phyloP scores from a whole-genome alignment of 2,888 invertebrate genomes.

The Geophilus truncorum region DNA sequence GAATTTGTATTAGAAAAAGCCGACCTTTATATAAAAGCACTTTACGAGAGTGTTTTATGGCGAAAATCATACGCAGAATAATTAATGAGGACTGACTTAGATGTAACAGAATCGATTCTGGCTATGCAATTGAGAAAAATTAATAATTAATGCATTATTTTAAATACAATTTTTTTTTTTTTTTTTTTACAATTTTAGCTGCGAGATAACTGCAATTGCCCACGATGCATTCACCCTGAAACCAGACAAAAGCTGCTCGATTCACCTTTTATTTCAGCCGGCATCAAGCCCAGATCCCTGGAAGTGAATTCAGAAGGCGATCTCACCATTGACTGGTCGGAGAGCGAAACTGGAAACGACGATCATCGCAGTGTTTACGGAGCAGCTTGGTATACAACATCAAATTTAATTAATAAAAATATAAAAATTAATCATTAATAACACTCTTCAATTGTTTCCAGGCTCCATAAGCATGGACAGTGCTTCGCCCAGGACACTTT shows the following conservation, averaged over 20 bases:
- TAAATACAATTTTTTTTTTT: neutral
- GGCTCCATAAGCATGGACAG: constrained; percentile 45
- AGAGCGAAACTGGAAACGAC: constrained; percentile 36
- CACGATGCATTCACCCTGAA: constrained; percentile 41
- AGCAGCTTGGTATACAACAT: constrained; percentile 42
- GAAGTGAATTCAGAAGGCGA: constrained; percentile 42
- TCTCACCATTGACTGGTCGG: constrained; percentile 43
- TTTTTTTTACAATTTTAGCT: constrained; percentile 40
- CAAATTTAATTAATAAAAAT: neutral
- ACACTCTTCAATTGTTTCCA: constrained; percentile 32
- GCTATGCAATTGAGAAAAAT: too few relatives aligned
- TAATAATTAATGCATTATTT: too few relatives aligned
- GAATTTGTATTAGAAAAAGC: too few relatives aligned
- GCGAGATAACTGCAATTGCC: constrained; percentile 44
- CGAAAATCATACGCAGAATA: too few relatives aligned
- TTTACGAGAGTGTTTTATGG: too few relatives aligned
- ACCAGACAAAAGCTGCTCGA: constrained; percentile 44
- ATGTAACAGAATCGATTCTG: too few relatives aligned
- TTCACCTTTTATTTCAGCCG: constrained; percentile 42
- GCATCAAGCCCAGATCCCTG: constrained; percentile 42
- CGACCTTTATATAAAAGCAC: too few relatives aligned
- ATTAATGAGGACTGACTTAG: too few relatives aligned
- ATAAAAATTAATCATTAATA: neutral
- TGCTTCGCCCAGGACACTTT: constrained; percentile 45
- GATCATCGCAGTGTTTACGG: constrained; percentile 43